Evolutionary conservation across 2,113 vertebrate species (phyloP).

Genomic region (Proterorhinus semilunaris): DNA sequence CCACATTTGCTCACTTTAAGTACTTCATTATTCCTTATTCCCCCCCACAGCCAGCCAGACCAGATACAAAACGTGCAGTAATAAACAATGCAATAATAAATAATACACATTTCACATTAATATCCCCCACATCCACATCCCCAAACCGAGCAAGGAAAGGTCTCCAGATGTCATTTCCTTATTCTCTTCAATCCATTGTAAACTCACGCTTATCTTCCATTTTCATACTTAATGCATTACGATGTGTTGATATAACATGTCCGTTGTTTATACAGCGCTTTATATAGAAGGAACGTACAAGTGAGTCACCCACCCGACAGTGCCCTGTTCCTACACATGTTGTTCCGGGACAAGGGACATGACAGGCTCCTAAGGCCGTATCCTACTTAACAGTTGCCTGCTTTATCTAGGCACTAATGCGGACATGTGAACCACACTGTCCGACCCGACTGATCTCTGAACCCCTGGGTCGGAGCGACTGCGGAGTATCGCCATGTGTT

Average conservation of each 20-base stretch:
- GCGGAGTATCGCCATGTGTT: too few relatives aligned
- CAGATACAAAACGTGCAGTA: too few relatives aligned
- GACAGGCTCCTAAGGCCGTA: not conserved
- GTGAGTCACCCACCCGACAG: not conserved
- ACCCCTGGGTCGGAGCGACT: slow-evolving; percentile 20
- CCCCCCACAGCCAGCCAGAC: too few relatives aligned
- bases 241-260: not conserved
- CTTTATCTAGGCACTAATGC: not conserved
- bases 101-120: too few relatives aligned
- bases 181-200: not conserved
- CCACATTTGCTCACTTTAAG: too few relatives aligned
- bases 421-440: slow-evolving; percentile 3
- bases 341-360: not conserved
- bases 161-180: too few relatives aligned
- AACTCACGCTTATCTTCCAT: not conserved
- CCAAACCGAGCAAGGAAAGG: too few relatives aligned
- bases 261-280: not conserved
- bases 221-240: not conserved
- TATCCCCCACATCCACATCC: too few relatives aligned
- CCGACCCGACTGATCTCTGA: slow-evolving; percentile 20
- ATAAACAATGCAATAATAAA: too few relatives aligned
- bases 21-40: too few relatives aligned
- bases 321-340: not conserved
- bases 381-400: not conserved
- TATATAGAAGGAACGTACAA: not conserved